Evolutionary conservation across 2,888 invertebrate species (phyloP).

Genomic region (Aricia artaxerxes): DNA sequence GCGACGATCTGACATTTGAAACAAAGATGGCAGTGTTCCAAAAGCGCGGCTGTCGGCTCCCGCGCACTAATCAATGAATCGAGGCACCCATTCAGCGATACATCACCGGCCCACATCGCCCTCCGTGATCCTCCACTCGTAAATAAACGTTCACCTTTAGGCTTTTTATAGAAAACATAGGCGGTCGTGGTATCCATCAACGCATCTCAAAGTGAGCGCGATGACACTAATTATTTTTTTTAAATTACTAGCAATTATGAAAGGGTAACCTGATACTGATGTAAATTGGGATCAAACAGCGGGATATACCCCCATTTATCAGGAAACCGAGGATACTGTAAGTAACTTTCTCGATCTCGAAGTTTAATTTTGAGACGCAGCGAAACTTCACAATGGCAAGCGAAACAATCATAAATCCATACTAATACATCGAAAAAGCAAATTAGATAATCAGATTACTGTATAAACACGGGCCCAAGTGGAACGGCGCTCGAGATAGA

Average conservation of each 20-base stretch:
- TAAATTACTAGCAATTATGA: constrained; percentile 1
- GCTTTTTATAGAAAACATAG: constrained; percentile 26
- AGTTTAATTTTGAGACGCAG: background rate
- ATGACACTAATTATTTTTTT: constrained; percentile 18
- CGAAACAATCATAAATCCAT: constrained; percentile 24
- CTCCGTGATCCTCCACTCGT: constrained; percentile 23
- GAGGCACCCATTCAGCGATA: constrained; percentile 45
- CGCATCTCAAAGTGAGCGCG: constrained; percentile 20
- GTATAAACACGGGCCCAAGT: constrained; percentile 23
- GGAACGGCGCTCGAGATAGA: constrained; percentile 43
- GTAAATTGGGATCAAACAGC: background rate
- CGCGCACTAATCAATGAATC: constrained; percentile 47
- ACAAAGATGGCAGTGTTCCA: constrained; percentile 50
- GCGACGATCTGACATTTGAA: constrained; percentile 45
- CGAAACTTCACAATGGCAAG: background rate
- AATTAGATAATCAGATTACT: constrained; percentile 27
- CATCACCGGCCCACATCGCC: constrained; percentile 37
- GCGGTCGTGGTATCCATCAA: constrained; percentile 14
- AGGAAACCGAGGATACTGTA: background rate
- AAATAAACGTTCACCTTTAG: constrained; percentile 30
- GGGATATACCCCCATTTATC: background rate
- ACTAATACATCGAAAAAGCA: constrained; percentile 4
- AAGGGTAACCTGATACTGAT: background rate
- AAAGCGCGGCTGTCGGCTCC: constrained; percentile 42
- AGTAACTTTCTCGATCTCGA: background rate